Evolutionary conservation across 1,140 invertebrate genomes (phyloP).

Genomic region (Lasioglossum baleicum): DNA sequence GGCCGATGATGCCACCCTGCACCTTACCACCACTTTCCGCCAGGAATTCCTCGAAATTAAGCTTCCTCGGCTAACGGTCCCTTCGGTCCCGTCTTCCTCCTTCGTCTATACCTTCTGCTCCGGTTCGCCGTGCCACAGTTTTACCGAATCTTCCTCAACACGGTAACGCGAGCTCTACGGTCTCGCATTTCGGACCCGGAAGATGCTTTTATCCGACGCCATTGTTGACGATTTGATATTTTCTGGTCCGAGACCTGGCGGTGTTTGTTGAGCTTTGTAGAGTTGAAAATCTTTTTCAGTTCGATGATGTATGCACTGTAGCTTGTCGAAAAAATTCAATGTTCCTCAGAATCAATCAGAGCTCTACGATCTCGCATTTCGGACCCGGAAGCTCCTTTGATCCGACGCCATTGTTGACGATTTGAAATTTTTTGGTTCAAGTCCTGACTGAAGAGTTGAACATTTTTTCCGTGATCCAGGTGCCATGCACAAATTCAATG

Average conservation of each 20-base stretch:
- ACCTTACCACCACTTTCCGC: slow-evolving; percentile 37
- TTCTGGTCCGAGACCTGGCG: too few species aligned
- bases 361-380: background rate
- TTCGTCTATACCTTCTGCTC: background rate
- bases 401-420: too few species aligned
- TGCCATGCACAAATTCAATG: too few species aligned
- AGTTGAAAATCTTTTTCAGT: too few species aligned
- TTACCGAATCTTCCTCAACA: background rate
- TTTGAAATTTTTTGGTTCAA: background rate
- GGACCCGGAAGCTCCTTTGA: too few species aligned
- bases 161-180: background rate
- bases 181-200: background rate
- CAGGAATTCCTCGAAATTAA: slow-evolving; percentile 7
- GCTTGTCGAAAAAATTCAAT: too few species aligned
- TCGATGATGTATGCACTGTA: too few species aligned
- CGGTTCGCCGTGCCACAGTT: background rate
- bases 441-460: too few species aligned
- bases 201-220: too few species aligned
- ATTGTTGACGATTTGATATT: background rate
- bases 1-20: slow-evolving; percentile 38
- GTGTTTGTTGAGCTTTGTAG: too few species aligned
- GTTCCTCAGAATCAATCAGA: too few species aligned
- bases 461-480: too few species aligned
- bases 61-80: slow-evolving; percentile 2
- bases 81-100: background rate